A percentile compares a stretch with the other conserved stretches of the same genome.
phyloP scores from a whole-genome alignment of 2,797 vertebrate species.

The Clarias pachynema region DNA sequence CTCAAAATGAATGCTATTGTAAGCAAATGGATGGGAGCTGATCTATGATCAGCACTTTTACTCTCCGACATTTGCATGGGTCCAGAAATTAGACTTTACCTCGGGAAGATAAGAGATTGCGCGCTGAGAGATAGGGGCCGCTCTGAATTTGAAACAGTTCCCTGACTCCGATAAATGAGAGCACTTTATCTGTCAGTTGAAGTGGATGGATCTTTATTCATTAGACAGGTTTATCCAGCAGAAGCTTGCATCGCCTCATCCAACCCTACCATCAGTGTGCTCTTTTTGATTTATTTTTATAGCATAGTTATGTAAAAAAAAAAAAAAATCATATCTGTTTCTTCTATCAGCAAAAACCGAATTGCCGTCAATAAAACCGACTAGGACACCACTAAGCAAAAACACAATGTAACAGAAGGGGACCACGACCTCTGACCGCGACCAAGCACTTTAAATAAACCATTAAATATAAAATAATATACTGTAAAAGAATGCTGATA shows the following conservation, averaged over 20 bases:
- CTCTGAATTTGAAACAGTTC: constrained; percentile 32
- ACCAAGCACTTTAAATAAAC: not conserved
- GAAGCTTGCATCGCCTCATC: not conserved
- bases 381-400: constrained; percentile 7
- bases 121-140: not conserved
- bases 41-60: constrained; percentile 22
- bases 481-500: too few relatives aligned
- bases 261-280: not conserved
- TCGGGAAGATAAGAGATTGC: constrained; percentile 8
- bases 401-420: not conserved
- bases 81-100: constrained; percentile 23
- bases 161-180: constrained; percentile 43
- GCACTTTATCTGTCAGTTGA: constrained; percentile 51
- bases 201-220: constrained; percentile 46
- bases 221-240: constrained; percentile 38
- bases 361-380: not conserved
- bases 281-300: constrained; percentile 3
- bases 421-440: not conserved
- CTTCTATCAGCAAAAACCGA: not conserved
- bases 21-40: constrained; percentile 1
- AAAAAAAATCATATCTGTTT: constrained; percentile 2
- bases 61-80: constrained; percentile 1
- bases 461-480: too few relatives aligned
- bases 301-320: not conserved
- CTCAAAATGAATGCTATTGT: constrained; percentile 4